phyloP scores from a whole-genome alignment of 1,140 invertebrate species.

The Laupala kohalensis region DNA sequence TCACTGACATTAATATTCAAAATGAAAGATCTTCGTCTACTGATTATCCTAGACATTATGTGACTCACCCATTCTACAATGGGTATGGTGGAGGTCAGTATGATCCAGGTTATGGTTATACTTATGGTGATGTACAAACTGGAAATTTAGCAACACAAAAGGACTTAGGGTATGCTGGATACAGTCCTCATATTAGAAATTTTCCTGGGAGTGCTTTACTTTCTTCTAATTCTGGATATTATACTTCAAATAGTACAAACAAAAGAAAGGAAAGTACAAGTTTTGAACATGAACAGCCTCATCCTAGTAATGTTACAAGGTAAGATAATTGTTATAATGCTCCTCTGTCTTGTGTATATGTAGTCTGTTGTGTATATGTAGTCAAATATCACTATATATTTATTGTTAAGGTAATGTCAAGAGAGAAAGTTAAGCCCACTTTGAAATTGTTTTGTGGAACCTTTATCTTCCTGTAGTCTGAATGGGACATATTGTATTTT shows the following conservation, averaged over 20 bases:
- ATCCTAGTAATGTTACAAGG: slow-evolving; percentile 36
- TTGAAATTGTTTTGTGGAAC: no score
- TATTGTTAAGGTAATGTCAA: no score
- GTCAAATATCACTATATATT: no score
- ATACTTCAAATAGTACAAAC: slow-evolving; percentile 11
- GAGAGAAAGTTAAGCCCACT: no score
- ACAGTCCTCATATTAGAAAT: slow-evolving; percentile 21
- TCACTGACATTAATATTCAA: slow-evolving; percentile 8
- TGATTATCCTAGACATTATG: slow-evolving; percentile 14
- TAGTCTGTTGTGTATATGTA: no score
- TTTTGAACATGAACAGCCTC: slow-evolving; percentile 49
- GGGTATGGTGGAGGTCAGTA: slow-evolving; percentile 13
- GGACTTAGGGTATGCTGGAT: slow-evolving; percentile 20
- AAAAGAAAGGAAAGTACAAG: slow-evolving; percentile 50
- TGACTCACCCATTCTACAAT: slow-evolving; percentile 11
- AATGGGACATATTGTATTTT: no score
- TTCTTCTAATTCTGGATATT: slow-evolving; percentile 10
- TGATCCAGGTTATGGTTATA: slow-evolving; percentile 22
- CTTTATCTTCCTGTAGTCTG: no score
- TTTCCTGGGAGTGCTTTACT: slow-evolving; percentile 12
- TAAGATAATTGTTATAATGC: no score
- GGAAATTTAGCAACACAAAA: slow-evolving; percentile 14
- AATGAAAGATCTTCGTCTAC: slow-evolving; percentile 12
- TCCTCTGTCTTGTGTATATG: no score
- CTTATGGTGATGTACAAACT: slow-evolving; percentile 13